These are phyloP conservation scores for Doryteuthis pealeii DNA, from an alignment of 1,140 invertebrate genomes.

Conservation along the genomic window DNA sequence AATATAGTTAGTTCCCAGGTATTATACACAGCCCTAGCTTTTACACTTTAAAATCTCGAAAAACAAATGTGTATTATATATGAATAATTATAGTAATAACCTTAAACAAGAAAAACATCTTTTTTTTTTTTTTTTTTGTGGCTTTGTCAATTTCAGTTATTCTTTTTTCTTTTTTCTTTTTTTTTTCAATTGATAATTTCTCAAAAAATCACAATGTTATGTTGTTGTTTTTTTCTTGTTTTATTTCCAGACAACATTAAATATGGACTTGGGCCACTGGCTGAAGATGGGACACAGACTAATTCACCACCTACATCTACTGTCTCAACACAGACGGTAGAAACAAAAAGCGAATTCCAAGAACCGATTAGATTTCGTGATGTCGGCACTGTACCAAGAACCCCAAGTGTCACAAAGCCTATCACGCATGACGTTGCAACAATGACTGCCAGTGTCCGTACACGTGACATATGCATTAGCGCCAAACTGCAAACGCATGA, in stretches of 20 bases:
- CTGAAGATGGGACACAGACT: background rate
- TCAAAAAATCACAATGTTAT: too few relatives aligned
- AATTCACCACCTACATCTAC: background rate
- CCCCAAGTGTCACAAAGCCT: background rate
- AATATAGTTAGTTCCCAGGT: too few relatives aligned
- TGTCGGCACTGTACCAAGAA: background rate
- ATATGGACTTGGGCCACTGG: background rate
- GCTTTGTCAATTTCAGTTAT: too few relatives aligned
- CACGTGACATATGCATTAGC: background rate
- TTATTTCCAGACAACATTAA: slow-evolving; percentile 3
- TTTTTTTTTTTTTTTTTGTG: too few relatives aligned
- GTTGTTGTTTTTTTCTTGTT: background rate
- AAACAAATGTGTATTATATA: too few relatives aligned
- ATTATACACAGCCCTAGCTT: too few relatives aligned
- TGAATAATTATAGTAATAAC: too few relatives aligned
- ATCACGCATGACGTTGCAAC: background rate
- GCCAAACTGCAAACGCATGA: background rate
- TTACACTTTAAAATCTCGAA: too few relatives aligned
- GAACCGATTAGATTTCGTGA: background rate
- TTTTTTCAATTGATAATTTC: too few relatives aligned
- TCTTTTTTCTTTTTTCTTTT: too few relatives aligned
- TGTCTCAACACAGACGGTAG: background rate
- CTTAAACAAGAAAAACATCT: too few relatives aligned
- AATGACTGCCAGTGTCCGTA: background rate
- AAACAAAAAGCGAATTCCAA: background rate